Evolutionary conservation across 1,140 invertebrate genomes (phyloP), one percentile per base, ranked within the genome.

Genomic region (Agrypnia vestita): DNA sequence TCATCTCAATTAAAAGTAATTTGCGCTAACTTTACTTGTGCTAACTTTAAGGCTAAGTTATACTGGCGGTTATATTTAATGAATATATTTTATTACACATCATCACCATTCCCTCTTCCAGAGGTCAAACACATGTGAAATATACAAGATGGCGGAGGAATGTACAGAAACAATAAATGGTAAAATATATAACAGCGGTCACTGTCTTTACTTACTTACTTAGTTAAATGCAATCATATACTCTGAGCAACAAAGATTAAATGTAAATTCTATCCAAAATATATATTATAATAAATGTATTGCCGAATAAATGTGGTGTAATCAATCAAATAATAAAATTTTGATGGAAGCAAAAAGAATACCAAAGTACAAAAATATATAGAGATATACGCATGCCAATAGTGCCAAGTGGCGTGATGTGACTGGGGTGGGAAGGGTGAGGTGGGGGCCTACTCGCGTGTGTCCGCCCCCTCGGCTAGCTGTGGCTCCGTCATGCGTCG

Each of bases 401-500:
- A 83, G 78, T 84, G 80, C 78, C 80, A 82, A 80, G 79, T 80
- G 82, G 81, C 72, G 81, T 81, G 71, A 78, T 74, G 77, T 83
- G 75, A 81, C 76, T 47, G 47, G 46, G 76, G 49, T 21, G 46
- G 71, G 64, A 9, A 7, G 55, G 55, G 44, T 46, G 62, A 47
- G 76, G 61, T 44, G 76, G 62, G 76, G 69, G 51, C 80, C 78
- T 83, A 81, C 59, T 82, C 80, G 74, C 78, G 78, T 55, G 75
- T 90, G 89, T 91, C 91, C 90, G 92, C 91, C 89, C 91, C 91
- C 87, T 92, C 91, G 86, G 93, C 91, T 84, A 93, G 92, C 84
- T 94, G 94, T 84, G 94, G 94, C 91, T 96, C 94, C 82, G 96
- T 97, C 89, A 96, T 95, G 84, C 96, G 93, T 86, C 96, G 92